phyloP scores from a whole-genome alignment of 2,888 invertebrate species.

The Hyposoter dolosus region DNA sequence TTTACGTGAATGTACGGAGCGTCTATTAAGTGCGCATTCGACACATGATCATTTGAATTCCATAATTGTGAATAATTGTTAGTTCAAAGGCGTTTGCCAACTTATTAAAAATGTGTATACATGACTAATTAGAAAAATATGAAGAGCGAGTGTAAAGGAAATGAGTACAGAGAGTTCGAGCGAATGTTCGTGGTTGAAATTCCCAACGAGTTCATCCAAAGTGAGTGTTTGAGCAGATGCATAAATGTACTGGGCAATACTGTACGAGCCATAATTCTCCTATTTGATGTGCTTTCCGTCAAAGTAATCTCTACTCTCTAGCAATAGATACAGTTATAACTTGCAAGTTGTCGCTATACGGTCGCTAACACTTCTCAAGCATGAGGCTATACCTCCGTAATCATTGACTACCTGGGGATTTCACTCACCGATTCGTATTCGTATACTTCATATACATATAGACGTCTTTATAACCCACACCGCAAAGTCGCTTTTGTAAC shows the following conservation, averaged over 20 bases:
- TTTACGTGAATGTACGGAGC: too few species aligned
- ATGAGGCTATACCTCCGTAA: conserved; percentile 26
- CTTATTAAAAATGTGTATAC: background rate
- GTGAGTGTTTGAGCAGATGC: too few species aligned
- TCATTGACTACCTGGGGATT: conserved; percentile 52
- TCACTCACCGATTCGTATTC: conserved; percentile 49
- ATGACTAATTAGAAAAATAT: background rate
- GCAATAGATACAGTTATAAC: conserved; percentile 4
- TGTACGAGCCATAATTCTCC: conserved; percentile 4
- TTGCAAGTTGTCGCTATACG: conserved; percentile 1
- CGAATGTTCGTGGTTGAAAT: background rate
- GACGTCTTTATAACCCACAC: background rate
- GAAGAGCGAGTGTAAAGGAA: background rate
- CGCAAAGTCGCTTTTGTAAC: conserved; percentile 39
- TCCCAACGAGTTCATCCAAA: background rate
- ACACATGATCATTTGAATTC: background rate
- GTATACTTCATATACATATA: conserved; percentile 18
- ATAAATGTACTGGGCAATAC: background rate
- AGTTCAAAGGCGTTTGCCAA: background rate
- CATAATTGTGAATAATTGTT: background rate
- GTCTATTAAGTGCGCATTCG: too few species aligned
- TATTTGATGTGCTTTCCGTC: conserved; percentile 17
- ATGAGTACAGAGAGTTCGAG: background rate
- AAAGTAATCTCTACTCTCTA: conserved; percentile 23
- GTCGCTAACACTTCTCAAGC: conserved; percentile 14